Evolutionary conservation across 1,140 invertebrate species (phyloP), one percentile per base, ranked within the genome.

Genomic region (Drosophila navojoa): DNA sequence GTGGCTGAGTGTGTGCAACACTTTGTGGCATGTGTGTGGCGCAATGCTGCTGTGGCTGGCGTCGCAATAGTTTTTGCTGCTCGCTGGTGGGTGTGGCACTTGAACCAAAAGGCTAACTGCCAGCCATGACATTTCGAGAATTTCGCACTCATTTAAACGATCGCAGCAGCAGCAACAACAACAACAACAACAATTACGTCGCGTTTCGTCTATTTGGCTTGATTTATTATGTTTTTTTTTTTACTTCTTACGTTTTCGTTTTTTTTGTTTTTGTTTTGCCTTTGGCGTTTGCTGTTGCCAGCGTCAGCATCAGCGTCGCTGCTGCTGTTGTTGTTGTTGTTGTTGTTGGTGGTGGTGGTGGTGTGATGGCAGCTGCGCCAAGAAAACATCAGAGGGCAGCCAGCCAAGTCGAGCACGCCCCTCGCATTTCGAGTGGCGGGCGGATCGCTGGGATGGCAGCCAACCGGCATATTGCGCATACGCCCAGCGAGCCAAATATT

Each of bases 81-180:
- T 25, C n/a, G 42, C 22, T 15, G 10, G n/a, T 42, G 54, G 13
- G 29, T 32, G 53, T 63, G 78, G 69, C 79, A 78, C 64, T 50
- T 82, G 80, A 76, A 79, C 61, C 67, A 29, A 62, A 53, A 68
- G 81, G 78, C 74, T 77, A 85, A 86, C 81, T 85, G 81, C 82
- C 78, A 85, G 75, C 81, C 81, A 75, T 86, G 81, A 85, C 81
- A 85, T 85, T 85, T 86, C 52, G 68, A 78, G 82, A 86, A 86
- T 81, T 85, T 85, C 77, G 71, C 78, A 85, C 78, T 77, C 77
- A 71, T 80, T 77, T 69, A 73, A 63, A 76, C 40, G 60, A 22
- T 25, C 54, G 54, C 50, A 55, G 19, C 55, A 25, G 40, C 63
- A 67, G 25, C 15, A 47, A 10, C 47, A 64, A 16, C 67, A 63